These are phyloP conservation scores for Achroia grisella DNA, from an alignment of 1,140 invertebrate genomes.

Conservation along the genomic window DNA sequence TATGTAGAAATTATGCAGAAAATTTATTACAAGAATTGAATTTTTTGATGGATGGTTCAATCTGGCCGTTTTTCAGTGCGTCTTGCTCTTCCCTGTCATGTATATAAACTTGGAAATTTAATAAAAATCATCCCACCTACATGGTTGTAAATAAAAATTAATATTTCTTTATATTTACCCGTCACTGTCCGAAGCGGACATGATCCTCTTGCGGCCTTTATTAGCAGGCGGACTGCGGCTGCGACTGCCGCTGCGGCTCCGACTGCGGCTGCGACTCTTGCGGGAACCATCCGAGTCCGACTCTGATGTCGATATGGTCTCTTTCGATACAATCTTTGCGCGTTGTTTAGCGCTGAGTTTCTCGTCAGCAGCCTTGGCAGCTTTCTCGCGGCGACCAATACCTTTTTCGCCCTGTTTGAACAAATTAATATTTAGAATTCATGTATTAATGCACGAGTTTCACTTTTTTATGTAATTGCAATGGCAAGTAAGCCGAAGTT, in stretches of 20 bases:
- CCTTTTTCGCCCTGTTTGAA: constrained; percentile 58
- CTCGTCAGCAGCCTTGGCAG: constrained; percentile 72
- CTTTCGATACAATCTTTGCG: constrained; percentile 93
- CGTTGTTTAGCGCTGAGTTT: constrained; percentile 88
- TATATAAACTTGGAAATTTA: too few species aligned
- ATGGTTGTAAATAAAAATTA: too few species aligned
- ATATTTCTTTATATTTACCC: constrained; percentile 22
- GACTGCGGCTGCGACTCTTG: constrained; percentile 42
- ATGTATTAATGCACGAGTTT: too few species aligned
- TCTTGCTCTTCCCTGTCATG: too few species aligned
- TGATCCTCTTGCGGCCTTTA: constrained; percentile 59
- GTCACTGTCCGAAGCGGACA: constrained; percentile 66
- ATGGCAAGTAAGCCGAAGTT: too few species aligned
- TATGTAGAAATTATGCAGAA: too few species aligned
- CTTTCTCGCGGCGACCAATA: constrained; percentile 46
- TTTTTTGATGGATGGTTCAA: too few species aligned
- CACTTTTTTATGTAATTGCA: too few species aligned
- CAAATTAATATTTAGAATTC: constrained; percentile 3
- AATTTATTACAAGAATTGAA: too few species aligned
- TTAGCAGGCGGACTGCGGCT: constrained; percentile 40
- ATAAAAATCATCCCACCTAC: too few species aligned
- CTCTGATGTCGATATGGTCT: constrained; percentile 95
- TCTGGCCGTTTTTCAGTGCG: too few species aligned
- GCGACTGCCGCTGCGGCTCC: constrained; percentile 35
- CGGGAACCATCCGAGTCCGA: constrained; percentile 84